Conservation (phyloP, 2,888 invertebrate genomes). For the Nemurella pictetii region DNA sequence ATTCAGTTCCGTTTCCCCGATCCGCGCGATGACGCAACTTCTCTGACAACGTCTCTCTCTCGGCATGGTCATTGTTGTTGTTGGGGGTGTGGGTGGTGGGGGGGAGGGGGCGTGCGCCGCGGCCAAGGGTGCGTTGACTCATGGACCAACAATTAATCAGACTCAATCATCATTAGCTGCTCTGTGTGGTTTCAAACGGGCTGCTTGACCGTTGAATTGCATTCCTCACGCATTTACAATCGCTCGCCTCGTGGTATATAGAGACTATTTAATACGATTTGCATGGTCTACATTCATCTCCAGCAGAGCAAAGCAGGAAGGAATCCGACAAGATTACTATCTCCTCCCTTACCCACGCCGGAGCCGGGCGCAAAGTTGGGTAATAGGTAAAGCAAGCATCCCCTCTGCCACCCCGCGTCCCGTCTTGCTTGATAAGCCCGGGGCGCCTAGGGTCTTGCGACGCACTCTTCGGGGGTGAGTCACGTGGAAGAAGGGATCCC, state of each 20-base stretch:
- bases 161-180: neutral
- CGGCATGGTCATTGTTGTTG: neutral
- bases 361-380: neutral
- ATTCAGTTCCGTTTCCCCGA: neutral
- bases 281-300: neutral
- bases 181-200: neutral
- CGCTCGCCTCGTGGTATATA: too few relatives aligned
- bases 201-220: neutral
- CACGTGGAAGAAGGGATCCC: neutral
- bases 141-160: neutral
- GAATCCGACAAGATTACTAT: neutral
- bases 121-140: neutral
- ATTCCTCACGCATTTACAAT: neutral
- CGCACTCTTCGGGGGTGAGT: neutral
- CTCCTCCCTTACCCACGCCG: neutral
- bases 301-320: neutral
- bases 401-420: neutral
- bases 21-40: neutral
- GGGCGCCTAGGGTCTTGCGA: neutral
- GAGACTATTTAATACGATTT: too few relatives aligned
- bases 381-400: neutral
- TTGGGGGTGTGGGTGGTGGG: neutral
- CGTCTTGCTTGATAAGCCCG: neutral
- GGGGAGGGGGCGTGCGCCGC: neutral
- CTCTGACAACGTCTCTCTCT: neutral